A percentile compares a stretch with the other conserved stretches of the same genome.
Conservation (phyloP, 2,797 vertebrate species). For the Cirrhinus molitorella region DNA sequence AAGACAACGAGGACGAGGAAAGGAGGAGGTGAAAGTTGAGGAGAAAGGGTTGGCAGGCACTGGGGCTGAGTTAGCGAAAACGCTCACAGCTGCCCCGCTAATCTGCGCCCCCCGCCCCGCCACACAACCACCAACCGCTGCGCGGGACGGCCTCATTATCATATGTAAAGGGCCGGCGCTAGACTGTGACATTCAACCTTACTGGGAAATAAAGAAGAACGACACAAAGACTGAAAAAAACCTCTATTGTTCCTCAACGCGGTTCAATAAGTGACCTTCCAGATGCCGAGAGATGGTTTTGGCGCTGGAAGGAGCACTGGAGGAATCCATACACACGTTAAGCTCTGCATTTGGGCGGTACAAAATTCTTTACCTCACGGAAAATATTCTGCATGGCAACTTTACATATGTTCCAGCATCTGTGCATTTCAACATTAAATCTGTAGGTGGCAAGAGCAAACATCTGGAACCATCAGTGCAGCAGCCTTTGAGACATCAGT, state of each 20-base stretch:
- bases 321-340: conserved; percentile 42
- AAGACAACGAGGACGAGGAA: background rate
- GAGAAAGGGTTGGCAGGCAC: conserved; percentile 64
- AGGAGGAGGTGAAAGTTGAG: conserved; percentile 22
- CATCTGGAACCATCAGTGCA: conserved; percentile 1
- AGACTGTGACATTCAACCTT: conserved; percentile 78
- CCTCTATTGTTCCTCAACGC: conserved; percentile 65
- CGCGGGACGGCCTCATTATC: conserved; percentile 74
- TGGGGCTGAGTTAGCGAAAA: conserved; percentile 73
- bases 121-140: conserved; percentile 68
- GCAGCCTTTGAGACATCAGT: background rate
- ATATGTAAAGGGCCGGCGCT: conserved; percentile 78
- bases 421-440: background rate
- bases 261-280: conserved; percentile 64
- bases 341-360: background rate
- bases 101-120: conserved; percentile 66
- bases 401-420: background rate
- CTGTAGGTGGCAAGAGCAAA: background rate
- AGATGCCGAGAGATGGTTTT: conserved; percentile 57
- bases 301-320: conserved; percentile 40
- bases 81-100: conserved; percentile 77
- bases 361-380: background rate
- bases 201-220: conserved; percentile 52
- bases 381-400: background rate
- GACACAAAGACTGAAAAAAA: conserved; percentile 18